Evolutionary conservation across 2,888 invertebrate species (phyloP), one percentile per base, ranked within the genome.

Genomic region (Acleris holmiana): DNA sequence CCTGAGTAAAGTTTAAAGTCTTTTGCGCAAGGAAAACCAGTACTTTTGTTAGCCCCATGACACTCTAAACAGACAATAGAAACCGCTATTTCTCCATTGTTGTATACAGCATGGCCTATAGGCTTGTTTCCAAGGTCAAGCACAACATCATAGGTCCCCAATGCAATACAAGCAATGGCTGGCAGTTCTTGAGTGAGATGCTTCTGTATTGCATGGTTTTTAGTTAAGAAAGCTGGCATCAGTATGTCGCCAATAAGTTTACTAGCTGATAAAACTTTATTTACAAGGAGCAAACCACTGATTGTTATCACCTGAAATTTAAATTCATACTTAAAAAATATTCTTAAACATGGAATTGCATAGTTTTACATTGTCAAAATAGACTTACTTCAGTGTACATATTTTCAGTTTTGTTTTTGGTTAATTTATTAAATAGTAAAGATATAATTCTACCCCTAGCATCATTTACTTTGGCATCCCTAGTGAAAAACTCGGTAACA

Each of bases 181-280:
- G 88, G 83, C 59, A 93, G 56, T 3, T 78, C 69, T 66, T 73
- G 64, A 2, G 79, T 69, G 5, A 93, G 71, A 66, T 77, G 73
- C 56, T 72, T 78, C 66, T 90, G 89, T n/a, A 86, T 54, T 4
- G 75, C 76, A 50, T 66, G 41, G 49, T 88, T 76, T 73, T 88
- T 91, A 21, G 79, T 80, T 17, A 87, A 74, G 58, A 91, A 84
- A 2, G 85, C 86, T 64, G 91, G 90, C 77, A 91, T 84, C 10
- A 93, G 71, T 56, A 91, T 75, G 35, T 92, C 90, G 21, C 85
- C 86, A 48, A 93, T 86, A 8, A 91, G 69, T 74, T 87, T 91
- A 68, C 90, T 88, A 47, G 85, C 77, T 35, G 88, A 83, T 46
- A 77, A 74, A 6, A 80, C 75, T 74, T 87, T 87, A 65, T 79